Percentiles rank a stretch among this genome's conserved stretches.
Evolutionary conservation across 2,797 vertebrate genomes (phyloP).

Genomic region (Rhynchotus rufescens): DNA sequence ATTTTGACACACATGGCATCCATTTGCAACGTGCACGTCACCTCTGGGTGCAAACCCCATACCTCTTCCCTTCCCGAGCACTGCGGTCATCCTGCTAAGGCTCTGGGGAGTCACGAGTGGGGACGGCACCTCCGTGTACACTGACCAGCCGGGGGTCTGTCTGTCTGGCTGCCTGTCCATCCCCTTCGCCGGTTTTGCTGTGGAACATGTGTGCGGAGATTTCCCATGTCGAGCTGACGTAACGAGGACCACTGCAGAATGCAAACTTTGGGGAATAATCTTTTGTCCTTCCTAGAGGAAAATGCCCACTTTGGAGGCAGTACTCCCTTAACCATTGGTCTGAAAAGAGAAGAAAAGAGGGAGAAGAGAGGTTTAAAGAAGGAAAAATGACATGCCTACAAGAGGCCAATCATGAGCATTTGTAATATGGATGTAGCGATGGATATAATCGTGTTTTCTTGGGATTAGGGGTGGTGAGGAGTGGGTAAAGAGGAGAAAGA

Average conservation of each 20-base stretch:
- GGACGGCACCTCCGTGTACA: background rate
- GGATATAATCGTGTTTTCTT: slow-evolving; percentile 6
- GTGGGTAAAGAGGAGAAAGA: background rate
- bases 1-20: slow-evolving; percentile 67
- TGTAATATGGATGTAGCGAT: slow-evolving; percentile 33
- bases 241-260: slow-evolving; percentile 41
- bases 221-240: background rate
- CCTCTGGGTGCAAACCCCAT: slow-evolving; percentile 64
- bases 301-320: background rate
- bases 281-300: slow-evolving; percentile 21
- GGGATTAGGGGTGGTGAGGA: background rate
- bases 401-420: slow-evolving; percentile 34
- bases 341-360: background rate
- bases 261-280: background rate
- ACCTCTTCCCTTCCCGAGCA: slow-evolving; percentile 66
- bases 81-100: slow-evolving; percentile 28
- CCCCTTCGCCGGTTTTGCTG: slow-evolving; percentile 23
- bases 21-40: slow-evolving; percentile 36
- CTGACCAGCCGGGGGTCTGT: background rate
- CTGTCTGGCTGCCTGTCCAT: background rate
- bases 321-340: background rate
- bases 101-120: background rate
- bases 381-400: background rate
- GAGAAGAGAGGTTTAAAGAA: background rate
- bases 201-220: background rate